Conservation (phyloP, 2,888 invertebrate genomes). For the Unio delphinus region DNA sequence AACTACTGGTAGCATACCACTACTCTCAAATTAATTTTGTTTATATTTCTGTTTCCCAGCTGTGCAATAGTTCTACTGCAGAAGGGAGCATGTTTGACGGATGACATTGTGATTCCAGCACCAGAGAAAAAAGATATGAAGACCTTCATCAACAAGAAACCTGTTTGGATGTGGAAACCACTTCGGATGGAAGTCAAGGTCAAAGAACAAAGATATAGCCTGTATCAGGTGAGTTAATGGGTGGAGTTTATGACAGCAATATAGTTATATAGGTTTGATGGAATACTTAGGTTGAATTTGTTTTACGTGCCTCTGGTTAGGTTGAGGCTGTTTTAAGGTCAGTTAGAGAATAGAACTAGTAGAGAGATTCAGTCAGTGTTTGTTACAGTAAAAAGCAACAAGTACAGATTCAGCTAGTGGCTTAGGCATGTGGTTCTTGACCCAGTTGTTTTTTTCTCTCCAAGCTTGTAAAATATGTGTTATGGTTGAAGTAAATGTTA, state of each 20-base stretch:
- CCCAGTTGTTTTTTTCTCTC: too few relatives aligned
- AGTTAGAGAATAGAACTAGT: too few relatives aligned
- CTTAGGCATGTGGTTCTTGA: too few relatives aligned
- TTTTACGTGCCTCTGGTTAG: too few relatives aligned
- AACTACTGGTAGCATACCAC: too few relatives aligned
- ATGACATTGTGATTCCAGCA: constrained; percentile 48
- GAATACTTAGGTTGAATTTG: too few relatives aligned
- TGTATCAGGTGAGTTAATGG: constrained; percentile 48
- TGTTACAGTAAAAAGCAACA: too few relatives aligned
- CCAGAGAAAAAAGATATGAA: constrained; percentile 16
- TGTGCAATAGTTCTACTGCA: constrained; percentile 71
- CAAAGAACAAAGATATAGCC: constrained; percentile 37
- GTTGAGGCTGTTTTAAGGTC: too few relatives aligned
- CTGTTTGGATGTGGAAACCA: constrained; percentile 65
- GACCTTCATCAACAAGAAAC: constrained; percentile 26
- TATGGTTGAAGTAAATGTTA: too few relatives aligned
- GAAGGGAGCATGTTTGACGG: constrained; percentile 66
- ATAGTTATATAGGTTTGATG: background rate
- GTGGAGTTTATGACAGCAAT: too few relatives aligned
- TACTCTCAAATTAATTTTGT: background rate
- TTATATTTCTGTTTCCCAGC: constrained; percentile 46
- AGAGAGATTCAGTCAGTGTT: too few relatives aligned
- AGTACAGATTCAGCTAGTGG: too few relatives aligned
- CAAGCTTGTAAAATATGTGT: background rate
- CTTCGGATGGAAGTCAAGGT: constrained; percentile 39